Evolutionary conservation across 2,888 invertebrate genomes (phyloP).

Genomic region (Lydus trimaculatus): DNA sequence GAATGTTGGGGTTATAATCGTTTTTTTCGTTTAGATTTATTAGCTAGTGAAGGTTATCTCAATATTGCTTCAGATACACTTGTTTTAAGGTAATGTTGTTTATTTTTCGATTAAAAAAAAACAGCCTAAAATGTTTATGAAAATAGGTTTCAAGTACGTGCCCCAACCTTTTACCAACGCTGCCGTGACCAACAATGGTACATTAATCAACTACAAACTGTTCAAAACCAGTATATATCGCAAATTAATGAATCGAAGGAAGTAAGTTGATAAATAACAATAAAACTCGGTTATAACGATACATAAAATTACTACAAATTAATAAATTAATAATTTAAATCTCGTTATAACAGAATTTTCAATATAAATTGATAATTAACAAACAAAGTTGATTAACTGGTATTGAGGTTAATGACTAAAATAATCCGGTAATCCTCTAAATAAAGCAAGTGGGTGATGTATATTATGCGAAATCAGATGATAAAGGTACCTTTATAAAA

Average conservation of each 20-base stretch:
- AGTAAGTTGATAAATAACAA: constrained; percentile 56
- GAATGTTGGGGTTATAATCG: constrained; percentile 98
- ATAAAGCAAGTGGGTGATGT: too few relatives aligned
- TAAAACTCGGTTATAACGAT: background rate
- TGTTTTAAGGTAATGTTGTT: constrained; percentile 70
- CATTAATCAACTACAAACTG: constrained; percentile 81
- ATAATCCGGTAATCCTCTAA: too few relatives aligned
- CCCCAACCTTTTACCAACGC: constrained; percentile 92
- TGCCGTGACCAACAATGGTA: constrained; percentile 94
- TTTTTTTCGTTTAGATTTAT: constrained; percentile 87
- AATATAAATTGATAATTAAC: too few relatives aligned
- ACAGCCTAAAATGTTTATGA: background rate
- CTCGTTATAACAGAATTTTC: too few relatives aligned
- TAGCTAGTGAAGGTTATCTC: constrained; percentile 90
- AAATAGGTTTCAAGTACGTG: constrained; percentile 84
- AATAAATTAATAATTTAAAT: too few relatives aligned
- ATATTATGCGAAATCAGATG: too few relatives aligned
- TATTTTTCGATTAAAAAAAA: background rate
- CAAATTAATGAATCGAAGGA: constrained; percentile 88
- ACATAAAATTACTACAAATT: too few relatives aligned
- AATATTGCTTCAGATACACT: constrained; percentile 85
- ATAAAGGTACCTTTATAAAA: too few relatives aligned
- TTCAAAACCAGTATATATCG: constrained; percentile 80
- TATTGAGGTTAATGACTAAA: too few relatives aligned
- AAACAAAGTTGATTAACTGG: too few relatives aligned